These are phyloP conservation scores for Zygogramma bicolorata DNA, from an alignment of 2,888 invertebrate genomes.

Conservation along the genomic window DNA sequence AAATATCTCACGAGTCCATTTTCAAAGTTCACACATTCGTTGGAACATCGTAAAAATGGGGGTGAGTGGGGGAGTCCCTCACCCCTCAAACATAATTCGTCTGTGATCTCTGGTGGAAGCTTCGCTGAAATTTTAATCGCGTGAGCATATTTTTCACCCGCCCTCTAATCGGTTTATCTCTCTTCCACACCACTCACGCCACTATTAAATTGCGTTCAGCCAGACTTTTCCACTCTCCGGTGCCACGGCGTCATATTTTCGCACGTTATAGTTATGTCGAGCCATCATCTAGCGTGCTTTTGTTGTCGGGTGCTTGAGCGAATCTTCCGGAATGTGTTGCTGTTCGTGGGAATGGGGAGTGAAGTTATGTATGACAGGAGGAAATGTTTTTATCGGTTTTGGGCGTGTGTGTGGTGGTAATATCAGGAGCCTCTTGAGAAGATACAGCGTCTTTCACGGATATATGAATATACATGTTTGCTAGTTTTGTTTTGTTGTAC, in stretches of 20 bases:
- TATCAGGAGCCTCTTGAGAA: too few species aligned
- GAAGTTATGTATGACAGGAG: not conserved
- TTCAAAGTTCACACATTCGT: too few species aligned
- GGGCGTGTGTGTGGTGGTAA: too few species aligned
- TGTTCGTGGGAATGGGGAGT: not conserved
- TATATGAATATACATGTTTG: too few species aligned
- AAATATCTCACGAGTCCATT: too few species aligned
- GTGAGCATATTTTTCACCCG: slow-evolving; percentile 1
- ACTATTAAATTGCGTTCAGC: not conserved
- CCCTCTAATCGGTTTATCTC: not conserved
- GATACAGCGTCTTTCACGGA: too few species aligned
- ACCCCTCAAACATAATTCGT: not conserved
- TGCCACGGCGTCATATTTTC: not conserved
- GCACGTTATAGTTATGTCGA: not conserved
- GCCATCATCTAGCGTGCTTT: not conserved
- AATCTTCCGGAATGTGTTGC: not conserved
- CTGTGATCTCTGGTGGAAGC: not conserved
- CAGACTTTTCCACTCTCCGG: not conserved
- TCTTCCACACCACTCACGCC: slow-evolving; percentile 8
- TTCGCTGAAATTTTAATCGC: slow-evolving; percentile 1
- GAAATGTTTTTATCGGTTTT: not conserved
- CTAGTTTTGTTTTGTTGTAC: too few species aligned
- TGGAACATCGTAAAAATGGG: too few species aligned
- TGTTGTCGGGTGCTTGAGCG: not conserved
- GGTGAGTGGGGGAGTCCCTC: too few species aligned